A percentile compares a stretch with the other conserved stretches of the same genome.
Evolutionary conservation across 2,888 invertebrate genomes (phyloP).

Genomic region (Marasmarcha lunaedactyla): DNA sequence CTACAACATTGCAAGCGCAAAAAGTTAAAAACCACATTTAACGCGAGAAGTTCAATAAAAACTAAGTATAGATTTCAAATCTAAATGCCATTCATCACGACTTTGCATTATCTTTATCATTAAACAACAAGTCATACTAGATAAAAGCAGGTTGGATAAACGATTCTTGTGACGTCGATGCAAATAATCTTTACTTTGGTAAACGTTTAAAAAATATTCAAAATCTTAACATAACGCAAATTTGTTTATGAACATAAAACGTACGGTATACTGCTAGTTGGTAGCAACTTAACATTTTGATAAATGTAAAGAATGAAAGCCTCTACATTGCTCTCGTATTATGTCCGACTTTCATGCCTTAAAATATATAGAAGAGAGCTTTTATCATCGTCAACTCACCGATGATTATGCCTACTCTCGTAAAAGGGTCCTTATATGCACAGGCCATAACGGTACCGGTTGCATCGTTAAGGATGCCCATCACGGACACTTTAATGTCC

Average conservation of each 20-base stretch:
- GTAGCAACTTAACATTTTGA: conserved; percentile 2
- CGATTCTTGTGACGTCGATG: too few relatives aligned
- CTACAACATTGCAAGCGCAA: too few relatives aligned
- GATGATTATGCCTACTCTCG: conserved; percentile 85
- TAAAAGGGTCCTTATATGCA: conserved; percentile 83
- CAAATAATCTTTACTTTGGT: too few relatives aligned
- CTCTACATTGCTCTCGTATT: conserved; percentile 48
- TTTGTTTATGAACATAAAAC: background rate
- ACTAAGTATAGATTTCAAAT: too few relatives aligned
- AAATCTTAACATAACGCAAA: too few relatives aligned
- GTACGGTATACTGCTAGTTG: background rate
- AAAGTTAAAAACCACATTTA: too few relatives aligned
- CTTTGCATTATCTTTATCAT: too few relatives aligned
- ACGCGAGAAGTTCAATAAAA: too few relatives aligned
- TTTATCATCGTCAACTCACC: conserved; percentile 75
- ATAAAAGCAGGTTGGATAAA: background rate
- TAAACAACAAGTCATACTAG: background rate
- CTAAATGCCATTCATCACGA: too few relatives aligned
- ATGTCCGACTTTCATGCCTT: conserved; percentile 41
- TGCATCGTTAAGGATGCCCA: conserved; percentile 94
- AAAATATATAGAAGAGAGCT: conserved; percentile 38
- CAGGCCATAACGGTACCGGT: conserved; percentile 95
- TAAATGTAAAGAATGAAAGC: conserved; percentile 31
- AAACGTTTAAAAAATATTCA: too few relatives aligned
- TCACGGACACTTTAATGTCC: conserved; percentile 86